A percentile compares a stretch with the other conserved stretches of the same genome.
Evolutionary conservation across 2,888 invertebrate genomes (phyloP).

Genomic region (Synergus gifuensis): DNA sequence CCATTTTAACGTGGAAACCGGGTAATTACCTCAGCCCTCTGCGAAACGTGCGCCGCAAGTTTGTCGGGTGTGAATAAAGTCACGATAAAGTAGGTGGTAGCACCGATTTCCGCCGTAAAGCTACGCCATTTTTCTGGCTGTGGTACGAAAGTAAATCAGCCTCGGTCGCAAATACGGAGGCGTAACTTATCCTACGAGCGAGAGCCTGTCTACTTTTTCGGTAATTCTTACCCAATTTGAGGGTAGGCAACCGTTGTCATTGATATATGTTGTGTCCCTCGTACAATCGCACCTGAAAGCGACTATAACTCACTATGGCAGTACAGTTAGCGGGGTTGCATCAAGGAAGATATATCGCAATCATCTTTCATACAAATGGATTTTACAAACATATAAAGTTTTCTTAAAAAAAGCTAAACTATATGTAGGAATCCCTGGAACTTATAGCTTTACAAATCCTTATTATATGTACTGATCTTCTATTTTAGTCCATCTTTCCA

Average conservation of each 20-base stretch:
- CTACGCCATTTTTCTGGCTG: conserved; percentile 59
- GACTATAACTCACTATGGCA: conserved; percentile 67
- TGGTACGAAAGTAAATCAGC: conserved; percentile 61
- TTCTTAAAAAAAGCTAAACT: not conserved
- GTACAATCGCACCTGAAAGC: conserved; percentile 50
- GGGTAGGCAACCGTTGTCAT: conserved; percentile 41
- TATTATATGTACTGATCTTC: no score
- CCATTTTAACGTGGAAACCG: conserved; percentile 8
- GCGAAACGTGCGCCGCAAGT: not conserved
- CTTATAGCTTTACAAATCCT: no score
- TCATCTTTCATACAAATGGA: conserved; percentile 15
- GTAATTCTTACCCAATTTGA: conserved; percentile 41
- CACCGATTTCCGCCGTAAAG: conserved; percentile 60
- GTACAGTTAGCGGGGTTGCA: conserved; percentile 14
- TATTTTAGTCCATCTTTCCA: conserved; percentile 1
- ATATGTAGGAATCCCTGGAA: no score
- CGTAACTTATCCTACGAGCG: conserved; percentile 47
- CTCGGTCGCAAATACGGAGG: conserved; percentile 59
- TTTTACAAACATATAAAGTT: conserved; percentile 6
- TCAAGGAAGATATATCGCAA: conserved; percentile 29
- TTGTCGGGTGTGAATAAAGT: conserved; percentile 39
- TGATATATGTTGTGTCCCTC: conserved; percentile 39
- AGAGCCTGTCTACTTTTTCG: conserved; percentile 46
- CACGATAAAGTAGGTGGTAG: conserved; percentile 58
- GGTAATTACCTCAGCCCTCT: conserved; percentile 35